Evolutionary conservation across 2,888 invertebrate genomes (phyloP).

Genomic region (Eupithecia insigniata): DNA sequence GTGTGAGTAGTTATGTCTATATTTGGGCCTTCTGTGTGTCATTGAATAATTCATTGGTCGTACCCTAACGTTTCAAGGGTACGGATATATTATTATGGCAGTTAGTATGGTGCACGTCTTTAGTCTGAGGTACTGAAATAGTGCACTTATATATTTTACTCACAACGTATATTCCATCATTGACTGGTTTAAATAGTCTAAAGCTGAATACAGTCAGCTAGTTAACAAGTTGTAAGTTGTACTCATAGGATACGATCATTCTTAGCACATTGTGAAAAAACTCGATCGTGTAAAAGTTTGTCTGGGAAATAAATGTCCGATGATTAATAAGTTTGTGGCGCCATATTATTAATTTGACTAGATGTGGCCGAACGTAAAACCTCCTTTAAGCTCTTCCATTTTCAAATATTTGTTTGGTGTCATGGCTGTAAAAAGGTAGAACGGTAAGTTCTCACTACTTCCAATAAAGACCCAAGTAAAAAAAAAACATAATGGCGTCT

Average conservation of each 20-base stretch:
- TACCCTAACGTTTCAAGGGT: conserved; percentile 82
- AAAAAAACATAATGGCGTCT: conserved; percentile 11
- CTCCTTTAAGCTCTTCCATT: background rate
- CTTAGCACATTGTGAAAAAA: background rate
- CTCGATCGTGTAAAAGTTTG: background rate
- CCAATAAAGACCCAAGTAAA: background rate
- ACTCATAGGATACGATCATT: background rate
- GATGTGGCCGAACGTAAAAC: background rate
- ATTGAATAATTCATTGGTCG: conserved; percentile 83
- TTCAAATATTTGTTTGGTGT: background rate
- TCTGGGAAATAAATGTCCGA: background rate
- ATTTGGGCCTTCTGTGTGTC: conserved; percentile 81
- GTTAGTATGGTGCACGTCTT: conserved; percentile 62
- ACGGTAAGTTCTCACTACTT: background rate
- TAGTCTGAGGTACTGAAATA: conserved; percentile 39
- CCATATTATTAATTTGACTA: background rate
- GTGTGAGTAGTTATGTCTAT: conserved; percentile 76
- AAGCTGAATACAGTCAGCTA: background rate
- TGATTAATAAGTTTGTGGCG: background rate
- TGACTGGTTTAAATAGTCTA: background rate
- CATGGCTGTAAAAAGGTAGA: background rate
- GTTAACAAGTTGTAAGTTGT: background rate
- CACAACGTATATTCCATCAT: background rate
- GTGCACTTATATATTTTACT: conserved; percentile 24
- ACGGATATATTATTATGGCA: conserved; percentile 73